Conservation (phyloP, 2,888 invertebrate genomes). For the Hydriomena furcata region DNA sequence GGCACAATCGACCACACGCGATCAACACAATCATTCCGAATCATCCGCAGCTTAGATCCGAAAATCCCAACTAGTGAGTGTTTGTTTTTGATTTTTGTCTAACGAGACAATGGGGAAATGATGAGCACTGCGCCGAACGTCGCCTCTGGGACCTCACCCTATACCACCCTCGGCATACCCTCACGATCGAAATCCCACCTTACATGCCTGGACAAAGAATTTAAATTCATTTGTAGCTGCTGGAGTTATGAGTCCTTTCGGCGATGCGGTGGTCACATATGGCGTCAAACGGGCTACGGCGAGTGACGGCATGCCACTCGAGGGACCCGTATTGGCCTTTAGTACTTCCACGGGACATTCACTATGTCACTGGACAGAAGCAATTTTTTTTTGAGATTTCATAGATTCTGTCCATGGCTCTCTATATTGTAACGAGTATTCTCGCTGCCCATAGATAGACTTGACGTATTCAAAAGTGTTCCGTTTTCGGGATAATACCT, state of each 20-base stretch:
- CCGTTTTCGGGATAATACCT: background rate
- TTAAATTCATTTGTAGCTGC: slow-evolving; percentile 45
- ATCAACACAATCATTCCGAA: slow-evolving; percentile 69
- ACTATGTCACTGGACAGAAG: slow-evolving; percentile 59
- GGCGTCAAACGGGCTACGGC: slow-evolving; percentile 79
- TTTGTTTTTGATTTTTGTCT: slow-evolving; percentile 84
- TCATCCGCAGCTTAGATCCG: slow-evolving; percentile 73
- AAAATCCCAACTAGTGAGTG: slow-evolving; percentile 74
- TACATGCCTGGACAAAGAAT: slow-evolving; percentile 48
- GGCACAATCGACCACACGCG: slow-evolving; percentile 65
- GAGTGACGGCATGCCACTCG: slow-evolving; percentile 78
- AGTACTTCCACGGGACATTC: slow-evolving; percentile 61
- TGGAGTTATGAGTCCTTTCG: slow-evolving; percentile 54
- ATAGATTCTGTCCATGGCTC: no score
- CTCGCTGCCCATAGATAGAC: background rate
- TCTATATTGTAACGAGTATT: slow-evolving; percentile 1
- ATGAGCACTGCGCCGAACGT: slow-evolving; percentile 77
- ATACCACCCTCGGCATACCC: slow-evolving; percentile 54
- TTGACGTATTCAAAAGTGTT: background rate
- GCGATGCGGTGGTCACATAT: slow-evolving; percentile 62
- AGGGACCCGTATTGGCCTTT: slow-evolving; percentile 76
- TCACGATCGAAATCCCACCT: slow-evolving; percentile 54
- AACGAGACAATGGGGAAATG: slow-evolving; percentile 84
- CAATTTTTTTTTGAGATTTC: slow-evolving; percentile 59
- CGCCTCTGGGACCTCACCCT: slow-evolving; percentile 80